Base-by-base conservation (phyloP, 2,888 invertebrate species). In the Lomographa bimaculata region DNA sequence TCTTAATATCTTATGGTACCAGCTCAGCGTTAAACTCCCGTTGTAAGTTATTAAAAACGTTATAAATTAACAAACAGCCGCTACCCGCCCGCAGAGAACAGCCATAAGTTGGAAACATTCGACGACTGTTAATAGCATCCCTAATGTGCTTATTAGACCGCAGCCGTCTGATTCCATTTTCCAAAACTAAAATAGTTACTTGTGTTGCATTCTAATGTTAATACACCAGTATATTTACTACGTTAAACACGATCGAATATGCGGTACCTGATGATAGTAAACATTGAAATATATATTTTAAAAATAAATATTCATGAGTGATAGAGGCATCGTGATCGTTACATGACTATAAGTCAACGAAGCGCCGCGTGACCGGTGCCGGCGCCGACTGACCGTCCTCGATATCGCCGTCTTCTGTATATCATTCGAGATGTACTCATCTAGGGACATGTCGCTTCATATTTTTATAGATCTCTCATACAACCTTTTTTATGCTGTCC, bases 251-350 rank as follows among this genome's bases (percentile, higher is more conserved):
- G 70, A 68, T 67, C 64, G n/a, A n/a, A 63, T 60, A 68, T 65
- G 64, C 60, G 63, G 56, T 37, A 54, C 58, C 61, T 64, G 67
- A 64, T 61, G 77, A 79, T 74, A 76, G 71, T 72, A 69, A 78
- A 71, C 71, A 68, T 74, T 68, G 66, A 72, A 71, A 73, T 71
- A 71, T 68, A 75, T 75, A 71, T 82, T 75, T 79, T 82, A 78
- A 74, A 66, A 68, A 83, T 85, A 79, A 87, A 87, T 89, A 87
- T 89, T 87, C 83, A 89, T 86, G 84, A 87, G 78, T 79, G 81
- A 86, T 87, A 79, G 79, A 80, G 83, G 79, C 71, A 79, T 79
- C 82, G 84, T 80, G 71, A 74, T 85, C 72, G 78, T 79, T 82
- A 86, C 85, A 85, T 63, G 68, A 72, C 69, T 67, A 83, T 89